Conservation (phyloP, 2,888 invertebrate genomes). For the Leptinotarsa haldemani region DNA sequence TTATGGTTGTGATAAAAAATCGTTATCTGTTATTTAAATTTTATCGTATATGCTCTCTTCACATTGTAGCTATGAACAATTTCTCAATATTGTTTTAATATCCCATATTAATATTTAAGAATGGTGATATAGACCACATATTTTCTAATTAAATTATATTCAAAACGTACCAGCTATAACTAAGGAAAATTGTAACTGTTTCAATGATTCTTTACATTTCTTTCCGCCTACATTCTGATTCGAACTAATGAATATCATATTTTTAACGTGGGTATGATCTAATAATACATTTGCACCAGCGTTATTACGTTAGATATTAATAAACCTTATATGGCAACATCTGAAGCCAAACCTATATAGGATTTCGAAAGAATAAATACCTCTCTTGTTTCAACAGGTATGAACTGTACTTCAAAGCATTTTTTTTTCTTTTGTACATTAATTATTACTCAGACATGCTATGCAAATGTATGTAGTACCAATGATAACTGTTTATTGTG, state of each 20-base stretch:
- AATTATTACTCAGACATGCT: conserved; percentile 29
- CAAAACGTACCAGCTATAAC: no score
- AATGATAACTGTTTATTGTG: conserved; percentile 31
- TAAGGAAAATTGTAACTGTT: not conserved
- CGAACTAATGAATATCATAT: conserved; percentile 16
- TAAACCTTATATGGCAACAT: conserved; percentile 46
- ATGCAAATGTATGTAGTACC: conserved; percentile 28
- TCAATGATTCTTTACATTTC: not conserved
- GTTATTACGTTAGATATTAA: conserved; percentile 36
- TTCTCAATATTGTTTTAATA: no score
- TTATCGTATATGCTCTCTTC: no score
- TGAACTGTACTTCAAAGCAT: conserved; percentile 34
- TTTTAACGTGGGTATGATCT: conserved; percentile 44
- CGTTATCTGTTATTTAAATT: no score
- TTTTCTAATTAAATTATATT: no score
- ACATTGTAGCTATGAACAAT: no score
- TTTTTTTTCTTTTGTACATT: conserved; percentile 10
- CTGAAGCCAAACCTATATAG: conserved; percentile 42
- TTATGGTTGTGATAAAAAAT: no score
- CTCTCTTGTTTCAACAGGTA: conserved; percentile 41
- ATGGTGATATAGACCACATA: no score
- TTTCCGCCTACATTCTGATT: conserved; percentile 9
- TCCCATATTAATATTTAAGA: no score
- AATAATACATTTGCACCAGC: conserved; percentile 47
- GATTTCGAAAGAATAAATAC: conserved; percentile 45